Conservation (phyloP, 2,113 vertebrate genomes). For the Oryzias curvinotus region DNA sequence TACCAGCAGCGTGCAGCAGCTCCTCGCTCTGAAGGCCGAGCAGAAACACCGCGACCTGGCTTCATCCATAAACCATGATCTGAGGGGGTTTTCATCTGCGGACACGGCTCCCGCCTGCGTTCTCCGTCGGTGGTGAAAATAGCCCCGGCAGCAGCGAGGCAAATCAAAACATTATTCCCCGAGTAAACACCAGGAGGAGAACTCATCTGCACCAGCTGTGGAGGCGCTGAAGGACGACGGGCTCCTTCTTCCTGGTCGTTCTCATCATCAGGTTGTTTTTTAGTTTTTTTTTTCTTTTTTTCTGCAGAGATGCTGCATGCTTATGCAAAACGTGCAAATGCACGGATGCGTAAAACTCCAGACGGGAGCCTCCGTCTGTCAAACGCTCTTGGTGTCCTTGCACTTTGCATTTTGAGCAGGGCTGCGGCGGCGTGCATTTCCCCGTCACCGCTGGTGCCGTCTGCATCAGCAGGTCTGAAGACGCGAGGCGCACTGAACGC, state of each 20-base stretch:
- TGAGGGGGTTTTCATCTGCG: slow-evolving; percentile 10
- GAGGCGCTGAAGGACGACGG: slow-evolving; percentile 45
- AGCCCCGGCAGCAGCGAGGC: slow-evolving; percentile 35
- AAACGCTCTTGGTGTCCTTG: too few species aligned
- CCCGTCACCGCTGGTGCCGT: slow-evolving; percentile 8
- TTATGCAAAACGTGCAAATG: slow-evolving; percentile 2
- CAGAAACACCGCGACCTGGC: slow-evolving; percentile 24
- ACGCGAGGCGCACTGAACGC: neutral
- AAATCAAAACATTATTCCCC: slow-evolving; percentile 45
- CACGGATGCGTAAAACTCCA: slow-evolving; percentile 12
- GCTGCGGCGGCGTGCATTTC: neutral
- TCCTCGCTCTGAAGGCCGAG: slow-evolving; percentile 38
- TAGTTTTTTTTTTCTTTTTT: slow-evolving; percentile 41
- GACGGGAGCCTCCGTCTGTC: slow-evolving; percentile 16
- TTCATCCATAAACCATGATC: slow-evolving; percentile 61
- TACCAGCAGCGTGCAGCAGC: slow-evolving; percentile 26
- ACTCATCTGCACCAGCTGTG: slow-evolving; percentile 26
- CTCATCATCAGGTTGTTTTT: too few species aligned
- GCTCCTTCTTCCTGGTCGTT: slow-evolving; percentile 39
- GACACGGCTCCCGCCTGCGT: slow-evolving; percentile 28
- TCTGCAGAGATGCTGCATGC: slow-evolving; percentile 15
- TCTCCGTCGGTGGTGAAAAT: slow-evolving; percentile 37
- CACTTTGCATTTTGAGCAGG: neutral
- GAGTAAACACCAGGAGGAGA: slow-evolving; percentile 57
- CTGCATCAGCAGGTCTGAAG: slow-evolving; percentile 17